A percentile compares a stretch with the other conserved stretches of the same genome.
Conservation (phyloP, 2,888 invertebrate species). For the Rutpela maculata region DNA sequence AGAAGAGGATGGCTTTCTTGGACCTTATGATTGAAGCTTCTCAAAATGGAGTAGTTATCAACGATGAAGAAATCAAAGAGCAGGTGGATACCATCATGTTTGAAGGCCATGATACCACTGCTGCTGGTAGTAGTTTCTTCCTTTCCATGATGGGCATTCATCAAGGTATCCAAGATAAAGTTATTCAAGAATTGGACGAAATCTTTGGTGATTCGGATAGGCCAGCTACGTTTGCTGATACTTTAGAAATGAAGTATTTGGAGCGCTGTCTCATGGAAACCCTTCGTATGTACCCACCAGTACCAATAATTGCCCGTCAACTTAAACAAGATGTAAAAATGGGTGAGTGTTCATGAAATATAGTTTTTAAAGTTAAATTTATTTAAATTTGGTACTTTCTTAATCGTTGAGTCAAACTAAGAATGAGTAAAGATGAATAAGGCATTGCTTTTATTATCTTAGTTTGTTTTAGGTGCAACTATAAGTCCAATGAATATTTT, state of each 20-base stretch:
- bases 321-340: slow-evolving; percentile 82
- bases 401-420: too few relatives aligned
- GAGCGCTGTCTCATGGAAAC: slow-evolving; percentile 88
- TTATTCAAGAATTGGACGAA: slow-evolving; percentile 83
- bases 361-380: background rate
- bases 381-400: too few relatives aligned
- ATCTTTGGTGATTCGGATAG: slow-evolving; percentile 88
- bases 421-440: too few relatives aligned
- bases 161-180: slow-evolving; percentile 85
- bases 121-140: slow-evolving; percentile 78
- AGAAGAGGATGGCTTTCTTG: slow-evolving; percentile 90
- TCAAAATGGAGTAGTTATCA: slow-evolving; percentile 84
- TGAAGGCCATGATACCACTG: slow-evolving; percentile 91
- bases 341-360: slow-evolving; percentile 70
- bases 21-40: slow-evolving; percentile 92
- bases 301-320: slow-evolving; percentile 85
- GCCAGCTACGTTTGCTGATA: slow-evolving; percentile 85
- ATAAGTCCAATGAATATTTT: too few relatives aligned
- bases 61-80: slow-evolving; percentile 88
- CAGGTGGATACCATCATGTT: slow-evolving; percentile 94
- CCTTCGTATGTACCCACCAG: slow-evolving; percentile 86
- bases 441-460: too few relatives aligned
- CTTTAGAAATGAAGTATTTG: slow-evolving; percentile 87
- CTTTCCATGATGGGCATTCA: slow-evolving; percentile 79
- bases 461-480: too few relatives aligned